Evolutionary conservation across 2,888 invertebrate genomes (phyloP).

Genomic region (Leucozona laternaria): DNA sequence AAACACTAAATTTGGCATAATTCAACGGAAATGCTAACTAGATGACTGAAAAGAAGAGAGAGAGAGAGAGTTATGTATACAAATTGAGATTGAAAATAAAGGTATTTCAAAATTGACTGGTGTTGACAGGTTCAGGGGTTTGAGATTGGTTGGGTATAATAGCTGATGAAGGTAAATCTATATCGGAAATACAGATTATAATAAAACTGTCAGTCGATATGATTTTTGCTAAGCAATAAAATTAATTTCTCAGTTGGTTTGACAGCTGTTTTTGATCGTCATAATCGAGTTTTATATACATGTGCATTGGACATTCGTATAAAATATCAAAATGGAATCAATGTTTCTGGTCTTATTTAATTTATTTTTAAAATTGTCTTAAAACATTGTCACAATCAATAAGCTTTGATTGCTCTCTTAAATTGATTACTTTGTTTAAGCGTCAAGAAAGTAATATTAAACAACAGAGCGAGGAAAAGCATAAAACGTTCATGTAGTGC

Average conservation of each 20-base stretch:
- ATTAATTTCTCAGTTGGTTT: neutral
- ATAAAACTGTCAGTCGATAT: neutral
- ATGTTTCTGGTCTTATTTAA: too few species aligned
- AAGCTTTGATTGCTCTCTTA: too few species aligned
- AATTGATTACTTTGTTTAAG: too few species aligned
- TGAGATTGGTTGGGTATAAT: neutral
- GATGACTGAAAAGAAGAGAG: constrained; percentile 17
- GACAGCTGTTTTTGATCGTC: neutral
- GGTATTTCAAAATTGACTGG: constrained; percentile 36
- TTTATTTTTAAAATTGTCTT: too few species aligned
- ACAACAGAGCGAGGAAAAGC: too few species aligned
- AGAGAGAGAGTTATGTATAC: neutral
- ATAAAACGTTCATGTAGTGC: too few species aligned
- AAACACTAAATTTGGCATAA: constrained; percentile 42
- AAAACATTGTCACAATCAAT: too few species aligned
- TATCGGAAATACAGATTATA: neutral
- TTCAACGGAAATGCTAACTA: constrained; percentile 42
- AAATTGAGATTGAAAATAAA: neutral
- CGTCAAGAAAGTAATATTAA: too few species aligned
- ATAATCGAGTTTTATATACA: neutral
- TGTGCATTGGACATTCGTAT: neutral
- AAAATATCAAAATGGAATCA: too few species aligned
- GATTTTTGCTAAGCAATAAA: neutral
- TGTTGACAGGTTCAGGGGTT: neutral
- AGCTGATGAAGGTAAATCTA: neutral